A percentile compares a stretch with the other conserved stretches of the same genome.
phyloP scores from a whole-genome alignment of 2,888 invertebrate genomes.

The Spodoptera picta region DNA sequence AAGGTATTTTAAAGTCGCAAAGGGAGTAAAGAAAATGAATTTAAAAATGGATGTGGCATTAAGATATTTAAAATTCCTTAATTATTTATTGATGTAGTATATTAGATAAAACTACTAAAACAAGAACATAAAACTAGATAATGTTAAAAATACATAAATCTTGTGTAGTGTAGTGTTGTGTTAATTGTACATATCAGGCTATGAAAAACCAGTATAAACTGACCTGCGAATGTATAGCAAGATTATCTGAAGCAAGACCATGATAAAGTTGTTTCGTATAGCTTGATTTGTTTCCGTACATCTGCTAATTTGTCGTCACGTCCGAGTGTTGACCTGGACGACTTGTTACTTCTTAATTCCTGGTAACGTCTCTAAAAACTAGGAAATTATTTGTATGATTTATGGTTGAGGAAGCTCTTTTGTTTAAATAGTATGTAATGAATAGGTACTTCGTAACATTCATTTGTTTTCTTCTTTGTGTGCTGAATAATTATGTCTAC shows the following conservation, averaged over 20 bases:
- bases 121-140: conserved; percentile 23
- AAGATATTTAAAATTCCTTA: conserved; percentile 1
- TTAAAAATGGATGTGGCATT: conserved; percentile 6
- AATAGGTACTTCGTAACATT: no score
- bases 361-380: conserved; percentile 43
- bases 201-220: no score
- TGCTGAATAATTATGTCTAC: no score
- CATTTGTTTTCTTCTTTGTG: no score
- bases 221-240: no score
- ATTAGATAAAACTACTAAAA: conserved; percentile 17
- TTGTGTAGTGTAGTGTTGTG: conserved; percentile 40
- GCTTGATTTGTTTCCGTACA: conserved; percentile 16
- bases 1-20: no score
- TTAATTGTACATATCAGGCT: conserved; percentile 23
- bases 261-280: no score
- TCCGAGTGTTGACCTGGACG: conserved; percentile 50
- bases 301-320: conserved; percentile 47
- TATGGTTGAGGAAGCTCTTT: no score
- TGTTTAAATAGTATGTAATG: no score
- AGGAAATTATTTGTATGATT: conserved; percentile 23
- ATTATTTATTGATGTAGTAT: conserved; percentile 25
- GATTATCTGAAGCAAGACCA: no score
- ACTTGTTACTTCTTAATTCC: conserved; percentile 41
- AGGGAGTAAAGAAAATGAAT: background rate
- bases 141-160: conserved; percentile 38